Evolutionary conservation across 2,113 vertebrate species (phyloP), one percentile per base, ranked within the genome.

Genomic region (Rhineura floridana): DNA sequence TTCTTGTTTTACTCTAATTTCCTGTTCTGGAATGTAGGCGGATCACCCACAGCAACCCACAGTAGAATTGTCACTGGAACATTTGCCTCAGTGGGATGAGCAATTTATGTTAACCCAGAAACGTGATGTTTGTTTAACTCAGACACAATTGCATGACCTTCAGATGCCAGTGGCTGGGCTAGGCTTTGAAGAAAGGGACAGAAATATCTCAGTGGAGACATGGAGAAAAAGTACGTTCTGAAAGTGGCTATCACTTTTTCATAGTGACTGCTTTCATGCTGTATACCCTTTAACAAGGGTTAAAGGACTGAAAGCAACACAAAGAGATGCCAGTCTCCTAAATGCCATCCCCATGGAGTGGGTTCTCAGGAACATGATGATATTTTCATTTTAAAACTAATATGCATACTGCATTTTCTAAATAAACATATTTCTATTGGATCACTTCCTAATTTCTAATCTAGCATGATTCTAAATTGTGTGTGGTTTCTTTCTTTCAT

Each of bases 121-220:
- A 90, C 62, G 72, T 67, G 69, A 2, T 93, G 67, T 92, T 95
- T 94, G 69, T 90, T 92, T 93, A 84, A 91, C 84, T 94, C 62
- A 65, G 89, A 83, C 44, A 69, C 75, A 95, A 33, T 52, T 89
- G 84, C 83, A 87, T 94, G 91, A 94, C 87, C 67, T 93, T 94
- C 92, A 92, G 80, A 91, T 87, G 88, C 67, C 86, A 90, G 93
- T 81, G 89, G 7, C 81, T 62, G 87, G 82, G 89, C 90, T 78
- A 46, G 39, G 73, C 82, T 93, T 88, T 94, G 84, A 87, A 55
- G 77, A 90, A 8, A 48, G 10, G 12, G 89, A 75, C 62, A 92
- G 55, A 91, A 86, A 70, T 59, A 28, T 79, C 21, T 23, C 21
- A 69, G 81, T 48, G 83, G 73, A 80, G 0, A 44, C 11, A 82